Conservation (phyloP, 2,888 invertebrate species). For the Druceiella hillmani region DNA sequence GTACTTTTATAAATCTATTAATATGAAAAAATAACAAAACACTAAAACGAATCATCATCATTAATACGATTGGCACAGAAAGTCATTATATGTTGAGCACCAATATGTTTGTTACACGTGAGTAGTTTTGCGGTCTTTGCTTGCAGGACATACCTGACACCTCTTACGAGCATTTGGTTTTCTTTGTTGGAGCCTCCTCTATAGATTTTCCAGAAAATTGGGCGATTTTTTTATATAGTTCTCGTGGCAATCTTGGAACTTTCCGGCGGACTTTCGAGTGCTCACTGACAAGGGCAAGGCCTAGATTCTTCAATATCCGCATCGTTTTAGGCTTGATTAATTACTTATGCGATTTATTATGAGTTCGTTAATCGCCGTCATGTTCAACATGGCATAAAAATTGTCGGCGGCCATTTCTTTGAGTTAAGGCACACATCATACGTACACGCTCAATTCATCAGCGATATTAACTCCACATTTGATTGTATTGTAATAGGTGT, state of each 20-base stretch:
- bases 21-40: slow-evolving; percentile 5
- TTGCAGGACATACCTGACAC: slow-evolving; percentile 14
- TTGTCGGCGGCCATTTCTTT: too few species aligned
- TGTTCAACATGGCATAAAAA: too few species aligned
- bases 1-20: slow-evolving; percentile 7
- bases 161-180: slow-evolving; percentile 11
- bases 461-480: too few species aligned
- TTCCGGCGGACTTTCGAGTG: slow-evolving; percentile 11
- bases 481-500: too few species aligned
- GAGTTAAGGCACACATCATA: too few species aligned
- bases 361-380: too few species aligned
- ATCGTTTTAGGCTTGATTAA: neutral
- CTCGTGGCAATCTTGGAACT: slow-evolving; percentile 10
- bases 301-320: slow-evolving; percentile 4
- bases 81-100: slow-evolving; percentile 12
- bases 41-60: slow-evolving; percentile 7
- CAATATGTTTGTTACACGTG: slow-evolving; percentile 17
- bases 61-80: slow-evolving; percentile 15
- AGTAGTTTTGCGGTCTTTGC: slow-evolving; percentile 14
- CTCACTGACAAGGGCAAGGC: slow-evolving; percentile 10
- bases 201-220: slow-evolving; percentile 6
- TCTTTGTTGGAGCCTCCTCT: slow-evolving; percentile 4
- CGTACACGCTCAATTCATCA: too few species aligned
- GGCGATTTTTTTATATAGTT: slow-evolving; percentile 7
- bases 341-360: too few species aligned